A percentile compares a stretch with the other conserved stretches of the same genome.
phyloP scores from a whole-genome alignment of 2,888 invertebrate species.

The Antheraea assamensis region DNA sequence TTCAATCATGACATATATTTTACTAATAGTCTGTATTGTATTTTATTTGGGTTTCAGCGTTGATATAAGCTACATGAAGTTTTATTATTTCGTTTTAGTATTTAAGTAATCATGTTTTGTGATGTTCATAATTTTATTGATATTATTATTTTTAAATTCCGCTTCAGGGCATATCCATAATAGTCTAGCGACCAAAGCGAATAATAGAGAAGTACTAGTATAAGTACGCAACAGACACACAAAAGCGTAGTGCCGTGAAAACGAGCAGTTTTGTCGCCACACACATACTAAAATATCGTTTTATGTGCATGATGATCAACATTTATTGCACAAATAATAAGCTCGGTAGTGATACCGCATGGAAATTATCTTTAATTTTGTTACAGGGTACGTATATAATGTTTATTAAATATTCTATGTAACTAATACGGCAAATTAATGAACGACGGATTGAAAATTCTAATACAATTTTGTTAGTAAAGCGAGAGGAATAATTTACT shows the following conservation, averaged over 20 bases:
- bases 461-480: too few species aligned
- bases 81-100: neutral
- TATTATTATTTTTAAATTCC: neutral
- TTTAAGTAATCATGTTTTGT: neutral
- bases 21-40: too few species aligned
- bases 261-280: constrained; percentile 51
- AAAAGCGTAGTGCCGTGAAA: constrained; percentile 48
- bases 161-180: constrained; percentile 26
- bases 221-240: constrained; percentile 31
- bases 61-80: neutral
- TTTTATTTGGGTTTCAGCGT: neutral
- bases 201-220: constrained; percentile 24
- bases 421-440: too few species aligned
- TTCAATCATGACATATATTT: neutral
- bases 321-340: constrained; percentile 57
- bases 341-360: constrained; percentile 44
- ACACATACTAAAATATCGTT: constrained; percentile 57
- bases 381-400: constrained; percentile 27
- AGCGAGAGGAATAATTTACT: too few species aligned
- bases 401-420: constrained; percentile 5
- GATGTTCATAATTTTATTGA: neutral
- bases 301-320: constrained; percentile 53
- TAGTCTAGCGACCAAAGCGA: constrained; percentile 27
- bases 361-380: constrained; percentile 50
- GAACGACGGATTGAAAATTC: too few species aligned